Conservation (phyloP, 2,797 vertebrate species). For the Chaenodraco wilsoni region DNA sequence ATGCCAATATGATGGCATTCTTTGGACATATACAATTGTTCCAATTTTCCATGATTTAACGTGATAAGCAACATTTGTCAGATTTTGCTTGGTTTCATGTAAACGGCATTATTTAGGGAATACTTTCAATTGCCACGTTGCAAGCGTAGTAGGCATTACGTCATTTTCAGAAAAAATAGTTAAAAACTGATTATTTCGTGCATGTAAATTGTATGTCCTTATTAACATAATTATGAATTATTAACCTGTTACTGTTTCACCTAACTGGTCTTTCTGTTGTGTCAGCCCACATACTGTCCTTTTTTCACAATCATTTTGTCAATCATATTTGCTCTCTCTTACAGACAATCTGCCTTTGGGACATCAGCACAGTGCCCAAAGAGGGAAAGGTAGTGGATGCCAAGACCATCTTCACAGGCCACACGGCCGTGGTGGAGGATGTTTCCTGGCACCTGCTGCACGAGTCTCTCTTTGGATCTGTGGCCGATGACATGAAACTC, state of each 20-base stretch:
- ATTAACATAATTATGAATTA: not conserved
- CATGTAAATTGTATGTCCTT: not conserved
- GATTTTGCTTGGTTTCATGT: too few relatives aligned
- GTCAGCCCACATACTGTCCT: not conserved
- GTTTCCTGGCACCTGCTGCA: conserved; percentile 98
- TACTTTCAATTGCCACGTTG: too few relatives aligned
- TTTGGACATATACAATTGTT: too few relatives aligned
- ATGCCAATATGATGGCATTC: too few relatives aligned
- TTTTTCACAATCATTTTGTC: not conserved
- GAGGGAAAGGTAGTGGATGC: conserved; percentile 98
- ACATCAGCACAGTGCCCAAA: conserved; percentile 96
- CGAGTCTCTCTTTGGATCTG: conserved; percentile 96
- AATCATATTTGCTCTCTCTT: not conserved
- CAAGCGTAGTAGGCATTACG: too few relatives aligned
- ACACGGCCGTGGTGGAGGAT: conserved; percentile 97
- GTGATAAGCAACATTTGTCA: too few relatives aligned
- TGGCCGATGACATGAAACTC: conserved; percentile 97
- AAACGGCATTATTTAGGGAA: too few relatives aligned
- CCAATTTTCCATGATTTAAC: too few relatives aligned
- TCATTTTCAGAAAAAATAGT: too few relatives aligned
- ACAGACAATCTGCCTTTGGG: conserved; percentile 97
- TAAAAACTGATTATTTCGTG: not conserved
- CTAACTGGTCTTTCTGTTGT: not conserved
- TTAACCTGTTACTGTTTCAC: not conserved
- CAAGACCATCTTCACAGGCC: conserved; percentile 98